Evolutionary conservation across 2,888 invertebrate species (phyloP).

Genomic region (Corythucha ciliata): DNA sequence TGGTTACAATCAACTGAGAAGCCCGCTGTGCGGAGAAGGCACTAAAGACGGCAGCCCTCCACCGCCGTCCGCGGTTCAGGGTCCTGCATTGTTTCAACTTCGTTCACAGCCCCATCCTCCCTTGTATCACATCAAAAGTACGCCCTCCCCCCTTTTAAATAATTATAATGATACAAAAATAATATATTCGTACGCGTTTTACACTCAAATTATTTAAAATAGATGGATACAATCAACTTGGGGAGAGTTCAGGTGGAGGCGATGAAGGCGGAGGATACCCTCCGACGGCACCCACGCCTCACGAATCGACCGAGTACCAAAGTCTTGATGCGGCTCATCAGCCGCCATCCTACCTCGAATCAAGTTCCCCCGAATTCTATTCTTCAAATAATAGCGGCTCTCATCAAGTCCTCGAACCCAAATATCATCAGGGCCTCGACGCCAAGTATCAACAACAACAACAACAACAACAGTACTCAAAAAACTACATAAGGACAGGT

Average conservation of each 20-base stretch:
- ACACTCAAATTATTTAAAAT: too few species aligned
- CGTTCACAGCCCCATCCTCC: slow-evolving; percentile 15
- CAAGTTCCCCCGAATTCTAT: slow-evolving; percentile 23
- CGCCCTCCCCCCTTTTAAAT: too few species aligned
- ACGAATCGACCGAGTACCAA: slow-evolving; percentile 23
- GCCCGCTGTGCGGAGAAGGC: slow-evolving; percentile 23
- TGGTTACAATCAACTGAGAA: slow-evolving; percentile 24
- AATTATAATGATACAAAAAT: too few species aligned
- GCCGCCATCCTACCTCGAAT: slow-evolving; percentile 22
- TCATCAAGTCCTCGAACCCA: slow-evolving; percentile 49
- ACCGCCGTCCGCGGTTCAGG: slow-evolving; percentile 14
- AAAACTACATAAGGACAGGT: slow-evolving; percentile 54
- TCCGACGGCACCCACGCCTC: slow-evolving; percentile 22
- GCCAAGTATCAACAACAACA: too few species aligned
- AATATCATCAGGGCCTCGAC: too few species aligned
- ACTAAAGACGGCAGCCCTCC: slow-evolving; percentile 22
- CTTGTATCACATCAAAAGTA: slow-evolving; percentile 22
- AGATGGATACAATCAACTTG: slow-evolving; percentile 23
- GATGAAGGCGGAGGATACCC: slow-evolving; percentile 25
- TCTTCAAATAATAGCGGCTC: slow-evolving; percentile 14
- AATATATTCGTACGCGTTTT: too few species aligned
- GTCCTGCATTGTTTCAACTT: slow-evolving; percentile 15
- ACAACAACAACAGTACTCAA: slow-evolving; percentile 57
- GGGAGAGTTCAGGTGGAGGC: slow-evolving; percentile 22
- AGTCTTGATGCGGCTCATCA: slow-evolving; percentile 18